Evolutionary conservation across 64 coral and sea anemone genomes (phyloP).

Genomic region (Porites australiensis): DNA sequence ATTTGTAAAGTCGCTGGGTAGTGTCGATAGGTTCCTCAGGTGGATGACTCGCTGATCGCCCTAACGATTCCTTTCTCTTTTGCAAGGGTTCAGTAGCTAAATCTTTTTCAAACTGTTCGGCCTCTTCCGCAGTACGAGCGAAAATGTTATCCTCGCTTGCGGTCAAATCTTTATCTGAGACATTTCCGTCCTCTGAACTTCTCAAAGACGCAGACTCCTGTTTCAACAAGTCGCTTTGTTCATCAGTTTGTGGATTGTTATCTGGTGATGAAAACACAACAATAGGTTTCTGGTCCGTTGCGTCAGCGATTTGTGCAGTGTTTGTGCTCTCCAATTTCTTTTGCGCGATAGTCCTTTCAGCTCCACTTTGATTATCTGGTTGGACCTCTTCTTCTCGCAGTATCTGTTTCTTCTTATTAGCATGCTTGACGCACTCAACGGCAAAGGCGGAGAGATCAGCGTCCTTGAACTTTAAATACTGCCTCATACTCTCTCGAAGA

Average conservation of each 20-base stretch:
- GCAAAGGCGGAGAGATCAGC: conserved; percentile 52
- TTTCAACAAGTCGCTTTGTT: not conserved
- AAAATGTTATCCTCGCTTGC: not conserved
- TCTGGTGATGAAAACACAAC: conserved; percentile 10
- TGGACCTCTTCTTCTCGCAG: not conserved
- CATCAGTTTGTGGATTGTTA: not conserved
- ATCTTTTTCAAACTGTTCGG: not conserved
- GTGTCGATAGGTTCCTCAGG: not conserved
- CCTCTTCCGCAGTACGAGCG: conserved; percentile 38
- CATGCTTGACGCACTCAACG: conserved; percentile 29
- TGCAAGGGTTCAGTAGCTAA: not conserved
- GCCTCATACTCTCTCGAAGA: conserved; percentile 45
- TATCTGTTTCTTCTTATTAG: conserved; percentile 37
- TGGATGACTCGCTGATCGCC: conserved; percentile 9
- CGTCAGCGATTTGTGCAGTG: not conserved
- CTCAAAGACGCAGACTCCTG: not conserved
- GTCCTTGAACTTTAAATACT: conserved; percentile 46
- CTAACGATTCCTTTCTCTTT: not conserved
- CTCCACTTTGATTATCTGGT: not conserved
- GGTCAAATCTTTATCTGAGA: not conserved
- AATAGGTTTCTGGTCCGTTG: not conserved
- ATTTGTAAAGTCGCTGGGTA: conserved; percentile 38
- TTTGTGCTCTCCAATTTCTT: conserved; percentile 4
- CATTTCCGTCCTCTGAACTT: not conserved
- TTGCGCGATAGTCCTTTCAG: not conserved